Conservation (phyloP, 2,797 vertebrate species). For the Acestrorhynchus altus region DNA sequence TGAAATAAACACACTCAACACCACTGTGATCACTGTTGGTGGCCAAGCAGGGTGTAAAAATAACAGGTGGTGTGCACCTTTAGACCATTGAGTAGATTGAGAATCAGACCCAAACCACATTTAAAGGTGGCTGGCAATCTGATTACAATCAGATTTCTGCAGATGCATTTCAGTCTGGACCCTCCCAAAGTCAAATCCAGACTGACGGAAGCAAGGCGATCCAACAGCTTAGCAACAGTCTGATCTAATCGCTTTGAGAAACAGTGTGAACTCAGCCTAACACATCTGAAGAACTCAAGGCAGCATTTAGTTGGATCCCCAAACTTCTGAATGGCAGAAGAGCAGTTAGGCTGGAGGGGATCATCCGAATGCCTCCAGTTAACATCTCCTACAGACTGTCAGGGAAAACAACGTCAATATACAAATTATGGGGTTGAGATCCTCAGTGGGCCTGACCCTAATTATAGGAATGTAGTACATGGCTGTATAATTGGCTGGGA, state of each 20-base stretch:
- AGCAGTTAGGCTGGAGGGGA: background rate
- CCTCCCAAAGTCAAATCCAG: too few relatives aligned
- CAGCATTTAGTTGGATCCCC: too few relatives aligned
- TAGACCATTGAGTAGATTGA: too few relatives aligned
- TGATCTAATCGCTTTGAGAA: too few relatives aligned
- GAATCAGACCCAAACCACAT: too few relatives aligned
- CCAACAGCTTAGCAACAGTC: too few relatives aligned
- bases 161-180: too few relatives aligned
- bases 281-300: too few relatives aligned
- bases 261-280: too few relatives aligned
- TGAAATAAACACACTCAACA: background rate
- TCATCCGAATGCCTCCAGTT: background rate
- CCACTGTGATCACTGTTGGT: slow-evolving; percentile 60
- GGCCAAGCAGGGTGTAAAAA: slow-evolving; percentile 68
- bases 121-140: too few relatives aligned
- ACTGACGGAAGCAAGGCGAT: too few relatives aligned
- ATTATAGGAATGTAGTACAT: slow-evolving; percentile 71
- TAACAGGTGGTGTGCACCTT: slow-evolving; percentile 54
- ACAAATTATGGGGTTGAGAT: slow-evolving; percentile 47
- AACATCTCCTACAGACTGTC: slow-evolving; percentile 14
- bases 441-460: slow-evolving; percentile 65
- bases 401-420: slow-evolving; percentile 45
- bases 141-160: too few relatives aligned
- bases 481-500: slow-evolving; percentile 65
- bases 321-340: background rate